phyloP scores from a whole-genome alignment of 2,797 vertebrate species.

The Eulemur mongoz region DNA sequence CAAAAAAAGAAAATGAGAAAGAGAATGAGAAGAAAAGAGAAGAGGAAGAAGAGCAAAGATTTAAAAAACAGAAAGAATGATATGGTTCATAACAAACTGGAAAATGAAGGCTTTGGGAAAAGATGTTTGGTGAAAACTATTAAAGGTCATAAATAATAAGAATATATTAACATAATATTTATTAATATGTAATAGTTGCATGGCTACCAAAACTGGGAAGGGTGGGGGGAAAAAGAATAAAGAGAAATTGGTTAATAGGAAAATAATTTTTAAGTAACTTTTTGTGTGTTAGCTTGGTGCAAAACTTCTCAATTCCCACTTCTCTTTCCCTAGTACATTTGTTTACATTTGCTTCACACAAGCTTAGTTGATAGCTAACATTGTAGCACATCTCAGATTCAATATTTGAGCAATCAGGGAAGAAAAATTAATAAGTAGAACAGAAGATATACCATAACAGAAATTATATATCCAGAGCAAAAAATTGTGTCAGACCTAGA shows the following conservation, averaged over 20 bases:
- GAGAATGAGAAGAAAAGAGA: background rate
- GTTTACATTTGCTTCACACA: background rate
- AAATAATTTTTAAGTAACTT: background rate
- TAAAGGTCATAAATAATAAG: background rate
- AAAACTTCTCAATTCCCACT: background rate
- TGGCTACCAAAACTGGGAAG: background rate
- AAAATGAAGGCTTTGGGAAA: background rate
- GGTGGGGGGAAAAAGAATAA: background rate
- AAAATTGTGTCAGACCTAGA: background rate
- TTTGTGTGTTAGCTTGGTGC: background rate
- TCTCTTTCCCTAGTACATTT: background rate
- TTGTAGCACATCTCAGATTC: background rate
- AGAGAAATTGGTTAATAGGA: background rate
- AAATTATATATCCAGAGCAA: background rate
- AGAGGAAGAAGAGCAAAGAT: background rate
- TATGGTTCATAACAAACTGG: background rate
- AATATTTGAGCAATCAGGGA: background rate
- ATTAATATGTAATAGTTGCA: background rate
- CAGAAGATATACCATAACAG: background rate
- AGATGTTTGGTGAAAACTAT: background rate
- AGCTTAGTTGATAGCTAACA: background rate
- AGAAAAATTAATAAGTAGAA: background rate
- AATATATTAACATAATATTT: background rate
- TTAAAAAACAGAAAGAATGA: background rate
- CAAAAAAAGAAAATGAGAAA: background rate